Percentiles rank a stretch among this genome's conserved stretches.
phyloP scores from a whole-genome alignment of 2,888 invertebrate genomes.

The Agriotes lineatus region DNA sequence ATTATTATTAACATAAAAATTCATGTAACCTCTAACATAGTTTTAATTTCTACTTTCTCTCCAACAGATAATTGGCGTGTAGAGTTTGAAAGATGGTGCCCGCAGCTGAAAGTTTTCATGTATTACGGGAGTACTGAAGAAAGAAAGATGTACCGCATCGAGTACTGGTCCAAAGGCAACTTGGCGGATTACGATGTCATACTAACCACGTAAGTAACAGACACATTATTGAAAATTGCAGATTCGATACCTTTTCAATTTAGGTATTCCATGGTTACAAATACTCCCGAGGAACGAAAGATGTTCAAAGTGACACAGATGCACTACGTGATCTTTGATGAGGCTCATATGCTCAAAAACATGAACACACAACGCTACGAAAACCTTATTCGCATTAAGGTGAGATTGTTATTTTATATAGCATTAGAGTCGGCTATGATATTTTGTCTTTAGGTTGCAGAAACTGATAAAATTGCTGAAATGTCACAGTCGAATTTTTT shows the following conservation, averaged over 20 bases:
- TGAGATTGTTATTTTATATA: no score
- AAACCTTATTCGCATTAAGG: slow-evolving; percentile 84
- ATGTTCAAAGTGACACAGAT: slow-evolving; percentile 90
- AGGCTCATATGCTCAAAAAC: slow-evolving; percentile 98
- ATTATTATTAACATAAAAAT: no score
- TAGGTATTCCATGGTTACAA: slow-evolving; percentile 82
- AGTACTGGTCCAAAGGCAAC: slow-evolving; percentile 77
- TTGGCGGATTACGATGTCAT: slow-evolving; percentile 84
- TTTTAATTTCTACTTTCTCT: slow-evolving; percentile 17
- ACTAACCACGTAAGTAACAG: slow-evolving; percentile 84
- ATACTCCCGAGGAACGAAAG: slow-evolving; percentile 89
- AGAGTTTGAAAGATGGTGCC: slow-evolving; percentile 85
- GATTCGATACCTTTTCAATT: no score
- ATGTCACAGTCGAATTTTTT: no score
- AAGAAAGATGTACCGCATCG: slow-evolving; percentile 80
- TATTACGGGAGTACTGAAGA: slow-evolving; percentile 93
- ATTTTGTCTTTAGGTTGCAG: no score
- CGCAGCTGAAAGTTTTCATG: slow-evolving; percentile 81
- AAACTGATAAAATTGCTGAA: no score
- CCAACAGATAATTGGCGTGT: slow-evolving; percentile 87
- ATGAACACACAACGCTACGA: slow-evolving; percentile 94
- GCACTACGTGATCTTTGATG: slow-evolving; percentile 96
- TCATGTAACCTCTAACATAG: no score
- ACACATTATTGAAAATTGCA: neutral
- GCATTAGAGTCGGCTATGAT: no score